A percentile compares a stretch with the other conserved stretches of the same genome.
Evolutionary conservation across 2,888 invertebrate species (phyloP).

Genomic region (Chesias legatella): DNA sequence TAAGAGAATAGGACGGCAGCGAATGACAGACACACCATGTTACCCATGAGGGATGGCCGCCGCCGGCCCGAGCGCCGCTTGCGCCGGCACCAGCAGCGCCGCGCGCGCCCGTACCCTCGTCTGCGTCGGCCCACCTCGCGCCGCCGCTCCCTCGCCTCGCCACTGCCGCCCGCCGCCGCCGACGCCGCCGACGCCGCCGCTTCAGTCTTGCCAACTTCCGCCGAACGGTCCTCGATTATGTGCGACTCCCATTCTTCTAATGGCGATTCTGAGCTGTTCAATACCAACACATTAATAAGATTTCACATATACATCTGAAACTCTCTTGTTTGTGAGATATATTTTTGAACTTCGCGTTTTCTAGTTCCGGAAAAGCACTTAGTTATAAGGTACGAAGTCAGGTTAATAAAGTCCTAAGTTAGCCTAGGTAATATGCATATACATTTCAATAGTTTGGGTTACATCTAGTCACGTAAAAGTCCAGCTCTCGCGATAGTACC

Average conservation of each 20-base stretch:
- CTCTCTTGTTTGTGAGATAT: no score
- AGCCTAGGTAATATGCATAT: no score
- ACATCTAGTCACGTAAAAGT: no score
- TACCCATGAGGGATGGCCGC: conserved; percentile 72
- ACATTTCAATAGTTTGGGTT: no score
- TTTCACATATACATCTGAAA: conserved; percentile 2
- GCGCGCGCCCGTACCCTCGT: conserved; percentile 63
- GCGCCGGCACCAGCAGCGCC: conserved; percentile 69
- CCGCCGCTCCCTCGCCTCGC: conserved; percentile 36
- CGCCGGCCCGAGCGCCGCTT: conserved; percentile 69
- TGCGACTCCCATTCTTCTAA: conserved; percentile 63
- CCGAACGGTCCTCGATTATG: conserved; percentile 68
- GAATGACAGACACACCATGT: conserved; percentile 73
- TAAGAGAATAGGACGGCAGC: conserved; percentile 55
- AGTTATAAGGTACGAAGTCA: no score
- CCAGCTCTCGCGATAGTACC: no score
- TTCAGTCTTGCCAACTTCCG: conserved; percentile 41
- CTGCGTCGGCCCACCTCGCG: conserved; percentile 58
- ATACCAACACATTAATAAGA: not conserved
- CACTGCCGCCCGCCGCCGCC: conserved; percentile 27
- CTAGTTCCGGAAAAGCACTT: no score
- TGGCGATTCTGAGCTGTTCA: conserved; percentile 60
- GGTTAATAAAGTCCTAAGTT: no score
- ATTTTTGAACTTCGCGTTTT: no score
- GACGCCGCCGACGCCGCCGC: conserved; percentile 33